Evolutionary conservation across 2,113 vertebrate genomes (phyloP).

Genomic region (Chloroceryle aenea): DNA sequence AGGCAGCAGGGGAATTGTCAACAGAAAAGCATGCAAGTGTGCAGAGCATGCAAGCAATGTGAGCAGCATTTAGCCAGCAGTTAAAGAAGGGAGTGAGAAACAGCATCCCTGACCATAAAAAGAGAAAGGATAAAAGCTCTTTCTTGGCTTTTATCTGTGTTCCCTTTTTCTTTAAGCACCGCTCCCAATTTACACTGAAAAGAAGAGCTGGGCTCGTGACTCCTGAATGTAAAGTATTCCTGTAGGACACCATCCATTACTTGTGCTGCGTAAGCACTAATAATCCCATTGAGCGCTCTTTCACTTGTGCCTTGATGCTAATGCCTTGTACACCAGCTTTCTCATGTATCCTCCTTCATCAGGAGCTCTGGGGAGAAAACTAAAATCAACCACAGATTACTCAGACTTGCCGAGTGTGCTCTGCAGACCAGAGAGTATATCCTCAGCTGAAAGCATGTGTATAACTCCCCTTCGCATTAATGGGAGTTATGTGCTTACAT

Average conservation of each 20-base stretch:
- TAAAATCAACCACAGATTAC: conserved; percentile 49
- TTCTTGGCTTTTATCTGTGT: neutral
- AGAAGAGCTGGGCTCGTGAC: neutral
- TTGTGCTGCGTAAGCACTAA: neutral
- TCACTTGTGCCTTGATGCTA: conserved; percentile 32
- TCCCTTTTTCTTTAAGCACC: neutral
- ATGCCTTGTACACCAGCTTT: neutral
- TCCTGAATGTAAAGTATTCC: neutral
- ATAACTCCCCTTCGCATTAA: neutral
- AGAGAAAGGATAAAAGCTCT: neutral
- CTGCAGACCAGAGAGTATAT: neutral
- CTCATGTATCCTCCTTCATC: conserved; percentile 6
- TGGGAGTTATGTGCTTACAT: conserved; percentile 3
- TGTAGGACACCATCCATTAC: conserved; percentile 12
- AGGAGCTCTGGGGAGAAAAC: conserved; percentile 36
- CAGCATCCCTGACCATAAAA: neutral
- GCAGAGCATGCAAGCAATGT: rapidly evolving
- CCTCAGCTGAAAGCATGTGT: neutral
- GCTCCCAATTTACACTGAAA: neutral
- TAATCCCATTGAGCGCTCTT: neutral
- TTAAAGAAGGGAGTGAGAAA: neutral
- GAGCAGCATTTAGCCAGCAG: neutral
- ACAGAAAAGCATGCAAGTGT: neutral
- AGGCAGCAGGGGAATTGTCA: rapidly evolving
- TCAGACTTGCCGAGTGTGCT: neutral